Evolutionary conservation across 2,888 invertebrate species (phyloP), one percentile per base, ranked within the genome.

Genomic region (Zelleria hepariella): DNA sequence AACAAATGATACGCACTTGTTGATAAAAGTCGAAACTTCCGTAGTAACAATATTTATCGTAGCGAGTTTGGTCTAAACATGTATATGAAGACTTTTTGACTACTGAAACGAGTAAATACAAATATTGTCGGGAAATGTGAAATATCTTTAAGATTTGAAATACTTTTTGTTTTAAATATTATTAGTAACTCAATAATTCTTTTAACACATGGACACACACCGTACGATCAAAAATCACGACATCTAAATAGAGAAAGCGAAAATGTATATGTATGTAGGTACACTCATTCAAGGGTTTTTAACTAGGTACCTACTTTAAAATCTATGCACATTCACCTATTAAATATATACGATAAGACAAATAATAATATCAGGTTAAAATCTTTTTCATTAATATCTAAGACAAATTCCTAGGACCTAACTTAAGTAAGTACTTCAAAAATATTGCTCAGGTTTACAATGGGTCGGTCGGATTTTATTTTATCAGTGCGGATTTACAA

Each of bases 361-460:
- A 79, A 82, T 83, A 84, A 83, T 82, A 78, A 77, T n/a, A n/a
- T n/a, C 73, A 69, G 69, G 75, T 70, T 42, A 75, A 55, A 32
- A 42, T 20, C n/a, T 53, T 53, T 23, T 18, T 10, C 27, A 21
- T 32, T 42, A 20, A 55, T 21, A 55, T 10, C 32, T 55, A 55
- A n/a, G 54, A 32, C 23, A 51, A 51, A 51, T 75, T 82, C 82
- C 75, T 73, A 80, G 15, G 32, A 15, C 15, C 32, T 82, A 85
- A 80, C 82, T 82, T 84, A 86, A 79, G 85, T 85, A 59, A 61
- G 58, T 64, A 62, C 60, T 60, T 85, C 86, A 86, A 87, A 87
- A 86, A 86, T 87, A 87, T 86, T 86, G 86, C 87, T 87, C 84
- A 85, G 78, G 82, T 72, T 87, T 85, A 70, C 85, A 79, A 76